phyloP scores from a whole-genome alignment of 2,888 invertebrate genomes.

The Eutolmus rufibarbis region DNA sequence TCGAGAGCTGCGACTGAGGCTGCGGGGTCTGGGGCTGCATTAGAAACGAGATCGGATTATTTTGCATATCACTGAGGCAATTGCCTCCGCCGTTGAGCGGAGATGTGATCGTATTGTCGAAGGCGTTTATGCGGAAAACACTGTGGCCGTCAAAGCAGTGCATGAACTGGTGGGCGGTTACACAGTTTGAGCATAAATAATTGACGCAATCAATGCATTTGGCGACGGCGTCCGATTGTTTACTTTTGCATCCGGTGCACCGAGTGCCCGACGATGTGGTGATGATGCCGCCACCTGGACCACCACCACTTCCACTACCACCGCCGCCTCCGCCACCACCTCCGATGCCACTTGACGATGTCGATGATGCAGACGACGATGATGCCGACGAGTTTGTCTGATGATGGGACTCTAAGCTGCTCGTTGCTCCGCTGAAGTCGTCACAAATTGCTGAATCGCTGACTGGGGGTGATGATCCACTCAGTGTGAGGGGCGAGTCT shows the following conservation, averaged over 20 bases:
- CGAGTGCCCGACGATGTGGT: conserved; percentile 67
- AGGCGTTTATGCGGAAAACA: conserved; percentile 67
- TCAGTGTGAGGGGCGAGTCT: conserved; percentile 81
- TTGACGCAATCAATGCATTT: conserved; percentile 97
- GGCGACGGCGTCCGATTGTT: conserved; percentile 92
- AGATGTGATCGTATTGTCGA: conserved; percentile 49
- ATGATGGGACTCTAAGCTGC: conserved; percentile 58
- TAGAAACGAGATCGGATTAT: conserved; percentile 56
- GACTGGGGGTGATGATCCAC: conserved; percentile 86
- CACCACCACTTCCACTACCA: conserved; percentile 67
- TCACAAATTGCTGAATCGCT: conserved; percentile 85
- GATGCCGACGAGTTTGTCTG: conserved; percentile 59
- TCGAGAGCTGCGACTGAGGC: conserved; percentile 58
- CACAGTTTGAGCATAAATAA: conserved; percentile 95
- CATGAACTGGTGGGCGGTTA: conserved; percentile 99
- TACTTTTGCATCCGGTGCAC: conserved; percentile 96
- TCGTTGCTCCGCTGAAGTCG: conserved; percentile 63
- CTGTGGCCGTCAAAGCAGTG: conserved; percentile 98
- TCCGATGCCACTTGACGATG: conserved; percentile 65
- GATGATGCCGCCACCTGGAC: conserved; percentile 62
- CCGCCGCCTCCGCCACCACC: conserved; percentile 53
- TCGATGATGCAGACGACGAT: conserved; percentile 57
- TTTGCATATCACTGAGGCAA: conserved; percentile 43
- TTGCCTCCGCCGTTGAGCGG: conserved; percentile 59
- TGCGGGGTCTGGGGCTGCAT: conserved; percentile 51